A percentile compares a stretch with the other conserved stretches of the same genome.
Conservation (phyloP, 2,113 vertebrate species). For the Brachypodius melanocephalos region DNA sequence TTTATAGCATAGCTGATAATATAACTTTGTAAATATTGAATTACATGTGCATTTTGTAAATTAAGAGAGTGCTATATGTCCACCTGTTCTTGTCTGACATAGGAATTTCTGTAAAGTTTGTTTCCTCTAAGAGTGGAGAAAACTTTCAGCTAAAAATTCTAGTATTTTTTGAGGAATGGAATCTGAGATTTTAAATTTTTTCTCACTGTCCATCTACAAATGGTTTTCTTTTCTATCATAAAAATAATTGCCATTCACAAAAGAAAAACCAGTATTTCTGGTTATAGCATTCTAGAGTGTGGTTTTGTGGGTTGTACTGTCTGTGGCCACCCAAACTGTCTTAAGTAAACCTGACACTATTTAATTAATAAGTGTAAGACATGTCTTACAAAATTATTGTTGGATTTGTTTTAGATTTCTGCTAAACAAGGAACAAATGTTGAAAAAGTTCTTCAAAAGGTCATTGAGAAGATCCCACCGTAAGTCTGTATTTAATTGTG, state of each 20-base stretch:
- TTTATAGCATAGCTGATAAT: background rate
- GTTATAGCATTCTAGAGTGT: background rate
- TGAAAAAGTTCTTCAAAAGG: constrained; percentile 83
- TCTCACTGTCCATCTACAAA: background rate
- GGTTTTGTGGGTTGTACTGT: background rate
- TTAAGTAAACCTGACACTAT: background rate
- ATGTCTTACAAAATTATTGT: background rate
- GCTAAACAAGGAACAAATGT: constrained; percentile 94
- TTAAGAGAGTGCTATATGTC: background rate
- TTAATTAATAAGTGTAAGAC: background rate
- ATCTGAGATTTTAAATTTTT: background rate
- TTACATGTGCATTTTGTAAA: background rate
- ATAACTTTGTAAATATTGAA: background rate
- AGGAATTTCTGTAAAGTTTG: background rate
- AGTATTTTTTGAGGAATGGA: background rate
- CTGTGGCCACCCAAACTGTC: background rate
- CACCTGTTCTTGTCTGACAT: background rate
- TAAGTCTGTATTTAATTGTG: constrained; percentile 71
- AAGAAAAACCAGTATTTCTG: background rate
- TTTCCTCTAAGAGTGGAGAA: background rate
- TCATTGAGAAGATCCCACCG: constrained; percentile 90
- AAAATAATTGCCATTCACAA: background rate
- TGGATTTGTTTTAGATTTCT: constrained; percentile 82
- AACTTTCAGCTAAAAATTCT: background rate
- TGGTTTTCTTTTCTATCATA: background rate